A percentile compares a stretch with the other conserved stretches of the same genome.
phyloP scores from a whole-genome alignment of 2,888 invertebrate genomes.

The Lasioglossum malachurum region DNA sequence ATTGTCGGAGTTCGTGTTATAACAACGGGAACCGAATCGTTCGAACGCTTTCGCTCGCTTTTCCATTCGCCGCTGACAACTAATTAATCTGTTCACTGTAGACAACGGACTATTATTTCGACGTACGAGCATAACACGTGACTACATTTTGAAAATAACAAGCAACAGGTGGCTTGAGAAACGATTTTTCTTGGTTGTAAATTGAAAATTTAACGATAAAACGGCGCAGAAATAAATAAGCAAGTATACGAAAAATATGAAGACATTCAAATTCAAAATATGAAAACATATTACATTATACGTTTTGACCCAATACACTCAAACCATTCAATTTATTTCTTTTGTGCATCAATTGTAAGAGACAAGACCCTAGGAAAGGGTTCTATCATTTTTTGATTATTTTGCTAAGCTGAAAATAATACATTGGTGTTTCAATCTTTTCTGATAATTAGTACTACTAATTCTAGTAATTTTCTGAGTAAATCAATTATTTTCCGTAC shows the following conservation, averaged over 20 bases:
- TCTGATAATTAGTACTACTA: too few species aligned
- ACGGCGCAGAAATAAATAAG: background rate
- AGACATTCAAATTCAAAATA: too few species aligned
- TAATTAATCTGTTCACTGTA: background rate
- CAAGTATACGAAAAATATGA: background rate
- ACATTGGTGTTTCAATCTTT: too few species aligned
- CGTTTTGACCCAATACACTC: too few species aligned
- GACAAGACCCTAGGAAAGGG: too few species aligned
- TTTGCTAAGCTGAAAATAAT: too few species aligned
- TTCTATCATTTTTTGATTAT: too few species aligned
- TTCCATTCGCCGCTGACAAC: background rate
- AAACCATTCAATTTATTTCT: too few species aligned
- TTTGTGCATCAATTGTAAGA: too few species aligned
- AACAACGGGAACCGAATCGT: background rate
- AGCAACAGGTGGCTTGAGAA: background rate
- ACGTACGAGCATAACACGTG: background rate
- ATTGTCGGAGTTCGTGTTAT: conserved; percentile 15
- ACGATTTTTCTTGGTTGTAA: background rate
- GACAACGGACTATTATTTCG: background rate
- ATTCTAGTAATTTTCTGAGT: too few species aligned
- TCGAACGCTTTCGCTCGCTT: background rate
- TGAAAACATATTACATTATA: too few species aligned
- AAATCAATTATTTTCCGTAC: too few species aligned
- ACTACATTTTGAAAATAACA: background rate
- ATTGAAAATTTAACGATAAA: background rate